Conservation (phyloP, 2,888 invertebrate genomes). For the Heterodera filipjevi region DNA sequence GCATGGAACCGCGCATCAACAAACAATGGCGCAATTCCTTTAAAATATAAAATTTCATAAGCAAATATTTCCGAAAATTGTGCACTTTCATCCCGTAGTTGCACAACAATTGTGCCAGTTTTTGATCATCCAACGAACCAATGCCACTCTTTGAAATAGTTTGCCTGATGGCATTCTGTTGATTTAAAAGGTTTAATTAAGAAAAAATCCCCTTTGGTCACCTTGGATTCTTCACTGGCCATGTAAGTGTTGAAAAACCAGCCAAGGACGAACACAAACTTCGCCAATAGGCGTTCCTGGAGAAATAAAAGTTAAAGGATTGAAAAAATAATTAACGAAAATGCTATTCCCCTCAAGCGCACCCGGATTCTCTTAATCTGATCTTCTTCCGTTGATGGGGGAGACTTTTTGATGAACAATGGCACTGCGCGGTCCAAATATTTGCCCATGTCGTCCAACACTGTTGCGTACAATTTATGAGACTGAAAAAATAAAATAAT, state of each 20-base stretch:
- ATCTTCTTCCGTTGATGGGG: no score
- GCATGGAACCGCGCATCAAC: background rate
- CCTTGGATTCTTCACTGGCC: background rate
- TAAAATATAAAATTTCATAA: background rate
- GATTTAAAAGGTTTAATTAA: no score
- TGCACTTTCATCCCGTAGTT: background rate
- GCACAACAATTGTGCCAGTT: background rate
- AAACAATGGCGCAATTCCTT: background rate
- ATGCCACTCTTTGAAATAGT: background rate
- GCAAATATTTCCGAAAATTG: background rate
- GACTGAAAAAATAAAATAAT: background rate
- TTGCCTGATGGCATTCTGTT: background rate
- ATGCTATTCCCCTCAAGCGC: no score
- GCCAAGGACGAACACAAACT: constrained; percentile 4
- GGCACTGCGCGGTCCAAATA: background rate
- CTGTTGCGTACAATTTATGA: background rate
- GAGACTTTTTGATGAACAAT: background rate
- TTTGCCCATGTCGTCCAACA: background rate
- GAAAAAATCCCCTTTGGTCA: background rate
- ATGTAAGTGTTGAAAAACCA: background rate
- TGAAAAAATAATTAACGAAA: background rate
- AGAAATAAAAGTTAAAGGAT: background rate
- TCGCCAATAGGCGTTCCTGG: background rate
- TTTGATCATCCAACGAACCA: background rate
- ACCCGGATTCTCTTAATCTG: no score